These are phyloP conservation scores for Arion vulgaris DNA, from an alignment of 1,140 invertebrate species.

Conservation along the genomic window DNA sequence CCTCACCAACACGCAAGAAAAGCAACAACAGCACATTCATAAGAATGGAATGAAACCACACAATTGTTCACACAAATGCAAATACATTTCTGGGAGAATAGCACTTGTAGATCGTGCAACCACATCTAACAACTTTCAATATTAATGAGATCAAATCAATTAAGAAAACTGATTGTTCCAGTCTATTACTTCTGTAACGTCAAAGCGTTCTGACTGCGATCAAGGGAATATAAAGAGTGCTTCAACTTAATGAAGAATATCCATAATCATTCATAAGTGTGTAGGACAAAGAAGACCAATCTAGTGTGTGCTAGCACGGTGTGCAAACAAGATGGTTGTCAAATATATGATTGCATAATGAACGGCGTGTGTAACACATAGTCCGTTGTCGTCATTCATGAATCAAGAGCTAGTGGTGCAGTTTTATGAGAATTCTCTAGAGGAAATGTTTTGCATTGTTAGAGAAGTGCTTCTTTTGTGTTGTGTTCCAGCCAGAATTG, in stretches of 20 bases:
- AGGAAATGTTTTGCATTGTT: neutral
- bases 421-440: neutral
- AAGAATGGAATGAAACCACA: too few relatives aligned
- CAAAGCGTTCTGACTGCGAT: slow-evolving; percentile 5
- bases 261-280: neutral
- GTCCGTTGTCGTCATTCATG: neutral
- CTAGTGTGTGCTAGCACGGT: neutral
- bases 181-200: neutral
- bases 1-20: too few relatives aligned
- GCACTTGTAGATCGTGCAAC: neutral
- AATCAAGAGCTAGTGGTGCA: neutral
- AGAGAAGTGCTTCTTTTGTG: neutral
- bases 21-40: too few relatives aligned
- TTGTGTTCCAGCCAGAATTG: neutral
- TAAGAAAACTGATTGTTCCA: neutral
- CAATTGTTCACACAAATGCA: neutral
- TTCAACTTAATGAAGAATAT: neutral
- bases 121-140: neutral
- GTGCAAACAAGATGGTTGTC: neutral
- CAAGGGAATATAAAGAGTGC: neutral
- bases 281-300: neutral
- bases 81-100: neutral
- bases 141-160: neutral
- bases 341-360: neutral
- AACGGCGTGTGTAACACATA: neutral